A percentile compares a stretch with the other conserved stretches of the same genome.
Evolutionary conservation across 2,888 invertebrate species (phyloP).

Genomic region (Lasioglossum vierecki): DNA sequence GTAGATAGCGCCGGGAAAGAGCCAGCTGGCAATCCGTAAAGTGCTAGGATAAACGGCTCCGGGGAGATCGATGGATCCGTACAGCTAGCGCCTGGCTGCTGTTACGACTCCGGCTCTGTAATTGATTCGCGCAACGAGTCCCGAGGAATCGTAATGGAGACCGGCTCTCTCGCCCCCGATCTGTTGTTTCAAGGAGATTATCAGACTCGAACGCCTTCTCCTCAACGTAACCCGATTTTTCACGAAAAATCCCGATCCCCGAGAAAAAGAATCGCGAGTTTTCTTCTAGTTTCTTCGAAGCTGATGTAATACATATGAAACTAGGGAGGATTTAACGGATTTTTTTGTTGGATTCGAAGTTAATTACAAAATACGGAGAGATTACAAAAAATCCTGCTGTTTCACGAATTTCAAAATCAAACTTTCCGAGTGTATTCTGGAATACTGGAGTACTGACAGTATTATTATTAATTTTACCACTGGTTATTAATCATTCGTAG

Average conservation of each 20-base stretch:
- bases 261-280: not conserved
- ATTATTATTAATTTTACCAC: no score
- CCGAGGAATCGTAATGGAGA: not conserved
- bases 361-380: not conserved
- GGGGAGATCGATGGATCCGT: conserved; percentile 23
- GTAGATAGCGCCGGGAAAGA: conserved; percentile 23
- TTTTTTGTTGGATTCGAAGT: no score
- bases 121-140: conserved; percentile 21
- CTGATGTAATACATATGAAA: not conserved
- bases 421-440: not conserved
- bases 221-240: not conserved
- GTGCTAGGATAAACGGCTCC: conserved; percentile 28
- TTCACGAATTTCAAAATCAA: not conserved
- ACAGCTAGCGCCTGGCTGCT: not conserved
- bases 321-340: no score
- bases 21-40: conserved; percentile 34
- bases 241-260: not conserved
- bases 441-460: not conserved
- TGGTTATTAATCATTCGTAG: no score
- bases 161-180: not conserved
- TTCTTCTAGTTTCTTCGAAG: not conserved
- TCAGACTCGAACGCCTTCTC: not conserved
- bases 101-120: not conserved
- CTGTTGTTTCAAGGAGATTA: conserved; percentile 1
- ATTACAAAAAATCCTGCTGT: not conserved